Evolutionary conservation across 1,140 invertebrate genomes (phyloP).

Genomic region (Callitettix versicolor): DNA sequence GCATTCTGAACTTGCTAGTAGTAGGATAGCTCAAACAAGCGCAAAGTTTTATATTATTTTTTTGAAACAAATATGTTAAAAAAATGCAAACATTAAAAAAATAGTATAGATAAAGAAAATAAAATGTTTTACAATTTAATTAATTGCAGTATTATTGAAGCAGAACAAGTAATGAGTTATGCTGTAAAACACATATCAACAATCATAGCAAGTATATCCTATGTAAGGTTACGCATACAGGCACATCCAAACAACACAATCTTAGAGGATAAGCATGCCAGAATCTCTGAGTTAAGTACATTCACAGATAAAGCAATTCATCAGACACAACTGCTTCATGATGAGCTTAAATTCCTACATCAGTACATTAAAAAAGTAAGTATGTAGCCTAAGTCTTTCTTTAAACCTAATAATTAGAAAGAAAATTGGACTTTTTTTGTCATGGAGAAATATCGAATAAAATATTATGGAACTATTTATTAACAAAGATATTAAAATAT

Average conservation of each 20-base stretch:
- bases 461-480: too few relatives aligned
- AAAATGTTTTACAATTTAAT: too few relatives aligned
- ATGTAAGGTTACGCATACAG: slow-evolving; percentile 3
- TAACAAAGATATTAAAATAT: too few relatives aligned
- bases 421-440: too few relatives aligned
- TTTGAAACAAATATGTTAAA: too few relatives aligned
- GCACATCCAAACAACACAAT: background rate
- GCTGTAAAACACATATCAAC: slow-evolving; percentile 5
- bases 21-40: too few relatives aligned
- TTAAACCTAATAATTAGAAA: too few relatives aligned
- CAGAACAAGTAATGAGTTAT: background rate
- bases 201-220: slow-evolving; percentile 7
- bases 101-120: too few relatives aligned
- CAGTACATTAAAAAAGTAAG: slow-evolving; percentile 7
- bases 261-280: slow-evolving; percentile 3
- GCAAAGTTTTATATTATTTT: too few relatives aligned
- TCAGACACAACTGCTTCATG: background rate
- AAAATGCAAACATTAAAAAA: too few relatives aligned
- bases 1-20: too few relatives aligned
- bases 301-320: slow-evolving; percentile 6
- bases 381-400: background rate
- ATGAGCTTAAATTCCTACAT: slow-evolving; percentile 8
- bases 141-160: slow-evolving; percentile 6
- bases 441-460: too few relatives aligned
- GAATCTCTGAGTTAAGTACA: background rate